A percentile compares a stretch with the other conserved stretches of the same genome.
Evolutionary conservation across 2,888 invertebrate species (phyloP).

Genomic region (Cataglyphis livida): DNA sequence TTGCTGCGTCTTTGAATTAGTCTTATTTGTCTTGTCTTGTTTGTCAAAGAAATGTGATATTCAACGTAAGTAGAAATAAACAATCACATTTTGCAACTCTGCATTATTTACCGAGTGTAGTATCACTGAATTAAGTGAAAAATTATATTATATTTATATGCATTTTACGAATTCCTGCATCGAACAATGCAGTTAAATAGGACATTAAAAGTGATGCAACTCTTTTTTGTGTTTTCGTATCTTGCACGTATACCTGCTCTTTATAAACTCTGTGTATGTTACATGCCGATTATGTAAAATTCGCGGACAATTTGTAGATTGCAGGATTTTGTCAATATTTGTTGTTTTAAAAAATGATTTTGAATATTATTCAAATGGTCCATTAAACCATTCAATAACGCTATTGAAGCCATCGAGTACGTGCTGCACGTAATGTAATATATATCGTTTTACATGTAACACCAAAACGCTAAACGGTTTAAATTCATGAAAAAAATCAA

Average conservation of each 20-base stretch:
- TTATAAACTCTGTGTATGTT: not conserved
- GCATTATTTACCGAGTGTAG: not conserved
- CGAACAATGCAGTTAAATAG: not conserved
- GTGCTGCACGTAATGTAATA: conserved; percentile 5
- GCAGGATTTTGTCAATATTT: not conserved
- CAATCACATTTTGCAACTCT: not conserved
- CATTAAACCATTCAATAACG: conserved; percentile 9
- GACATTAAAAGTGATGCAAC: conserved; percentile 11
- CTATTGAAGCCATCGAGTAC: not conserved
- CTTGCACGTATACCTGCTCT: not conserved
- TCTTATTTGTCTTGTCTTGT: not conserved
- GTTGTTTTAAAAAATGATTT: not conserved
- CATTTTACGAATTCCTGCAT: not conserved
- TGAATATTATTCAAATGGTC: not conserved
- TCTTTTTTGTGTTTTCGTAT: not conserved
- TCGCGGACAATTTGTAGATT: not conserved
- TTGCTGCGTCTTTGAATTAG: conserved; percentile 12
- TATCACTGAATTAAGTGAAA: conserved; percentile 6
- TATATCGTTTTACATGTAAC: not conserved
- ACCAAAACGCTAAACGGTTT: conserved; percentile 6
- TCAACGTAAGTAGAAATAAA: not conserved
- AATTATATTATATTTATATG: not conserved
- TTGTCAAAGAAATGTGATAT: not conserved
- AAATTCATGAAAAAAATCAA: conserved; percentile 7
- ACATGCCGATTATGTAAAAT: not conserved